These are phyloP conservation scores for Saccopteryx leptura DNA, from an alignment of 2,113 vertebrate genomes.

Conservation along the genomic window DNA sequence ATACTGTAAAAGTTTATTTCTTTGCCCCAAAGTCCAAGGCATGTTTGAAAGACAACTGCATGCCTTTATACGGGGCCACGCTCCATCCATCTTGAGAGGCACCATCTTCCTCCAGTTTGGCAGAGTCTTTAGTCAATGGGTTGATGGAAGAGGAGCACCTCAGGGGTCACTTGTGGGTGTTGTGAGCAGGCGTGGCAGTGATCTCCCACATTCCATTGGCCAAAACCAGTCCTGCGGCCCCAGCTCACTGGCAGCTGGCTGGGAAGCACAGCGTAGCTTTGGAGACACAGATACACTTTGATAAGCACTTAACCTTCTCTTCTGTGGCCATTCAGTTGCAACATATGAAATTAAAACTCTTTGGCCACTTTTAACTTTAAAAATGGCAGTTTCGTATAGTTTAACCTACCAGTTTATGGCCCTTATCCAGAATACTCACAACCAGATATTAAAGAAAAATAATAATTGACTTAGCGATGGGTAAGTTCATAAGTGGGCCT, in stretches of 20 bases:
- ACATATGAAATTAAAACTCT: background rate
- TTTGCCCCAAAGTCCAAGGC: background rate
- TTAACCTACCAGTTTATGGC: background rate
- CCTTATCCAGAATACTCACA: background rate
- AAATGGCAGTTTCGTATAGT: background rate
- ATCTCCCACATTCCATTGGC: background rate
- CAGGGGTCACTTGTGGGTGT: background rate
- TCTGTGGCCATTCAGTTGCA: background rate
- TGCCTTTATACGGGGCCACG: background rate
- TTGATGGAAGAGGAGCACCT: background rate
- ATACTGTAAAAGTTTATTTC: background rate
- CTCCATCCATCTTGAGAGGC: background rate
- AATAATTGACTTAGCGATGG: background rate
- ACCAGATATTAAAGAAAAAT: background rate
- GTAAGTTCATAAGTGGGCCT: background rate
- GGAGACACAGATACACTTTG: background rate
- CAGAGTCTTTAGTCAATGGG: background rate
- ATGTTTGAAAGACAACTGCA: background rate
- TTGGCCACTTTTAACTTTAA: conserved; percentile 14
- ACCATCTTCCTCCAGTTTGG: background rate
- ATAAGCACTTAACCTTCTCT: background rate
- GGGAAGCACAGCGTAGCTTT: background rate
- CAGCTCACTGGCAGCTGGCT: background rate
- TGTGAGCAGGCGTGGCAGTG: background rate
- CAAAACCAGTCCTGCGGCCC: background rate